Percentiles rank a stretch among this genome's conserved stretches.
These are phyloP conservation scores for Steinernema khuongi DNA, from an alignment of 1,140 invertebrate species.

Conservation along the genomic window DNA sequence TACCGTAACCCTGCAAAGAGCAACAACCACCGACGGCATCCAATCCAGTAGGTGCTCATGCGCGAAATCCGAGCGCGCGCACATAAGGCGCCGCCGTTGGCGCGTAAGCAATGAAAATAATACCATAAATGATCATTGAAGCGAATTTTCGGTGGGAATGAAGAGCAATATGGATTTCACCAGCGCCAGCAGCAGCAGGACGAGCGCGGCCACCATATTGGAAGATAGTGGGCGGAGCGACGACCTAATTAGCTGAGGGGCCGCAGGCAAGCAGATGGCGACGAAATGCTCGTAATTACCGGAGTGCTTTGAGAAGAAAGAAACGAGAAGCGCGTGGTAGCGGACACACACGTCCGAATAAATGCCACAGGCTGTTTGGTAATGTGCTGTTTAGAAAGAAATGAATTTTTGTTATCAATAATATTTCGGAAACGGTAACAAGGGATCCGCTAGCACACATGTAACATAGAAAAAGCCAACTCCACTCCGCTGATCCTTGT, in stretches of 20 bases:
- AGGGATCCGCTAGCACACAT: too few species aligned
- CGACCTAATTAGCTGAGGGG: slow-evolving; percentile 8
- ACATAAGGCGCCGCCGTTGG: not conserved
- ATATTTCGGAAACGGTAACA: too few species aligned
- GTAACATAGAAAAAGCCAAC: too few species aligned
- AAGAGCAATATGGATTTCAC: slow-evolving; percentile 15
- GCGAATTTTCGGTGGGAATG: slow-evolving; percentile 11
- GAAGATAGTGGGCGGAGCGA: slow-evolving; percentile 8
- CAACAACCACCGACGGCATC: not conserved
- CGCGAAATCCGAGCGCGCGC: not conserved
- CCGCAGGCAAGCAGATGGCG: slow-evolving; percentile 14
- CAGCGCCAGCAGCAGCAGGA: not conserved
- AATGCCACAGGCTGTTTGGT: slow-evolving; percentile 5
- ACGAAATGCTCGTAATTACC: slow-evolving; percentile 15
- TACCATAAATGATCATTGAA: slow-evolving; percentile 15
- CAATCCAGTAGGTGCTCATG: not conserved
- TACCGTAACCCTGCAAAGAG: not conserved
- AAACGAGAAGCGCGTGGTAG: not conserved
- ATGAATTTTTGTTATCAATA: too few species aligned
- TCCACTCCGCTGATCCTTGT: too few species aligned
- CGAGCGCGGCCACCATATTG: not conserved
- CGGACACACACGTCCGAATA: not conserved
- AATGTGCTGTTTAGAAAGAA: not conserved
- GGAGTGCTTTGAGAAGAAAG: slow-evolving; percentile 1
- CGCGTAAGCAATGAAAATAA: slow-evolving; percentile 11